Base-by-base conservation (phyloP, 2,888 invertebrate species). In the Thymelicus sylvestris region DNA sequence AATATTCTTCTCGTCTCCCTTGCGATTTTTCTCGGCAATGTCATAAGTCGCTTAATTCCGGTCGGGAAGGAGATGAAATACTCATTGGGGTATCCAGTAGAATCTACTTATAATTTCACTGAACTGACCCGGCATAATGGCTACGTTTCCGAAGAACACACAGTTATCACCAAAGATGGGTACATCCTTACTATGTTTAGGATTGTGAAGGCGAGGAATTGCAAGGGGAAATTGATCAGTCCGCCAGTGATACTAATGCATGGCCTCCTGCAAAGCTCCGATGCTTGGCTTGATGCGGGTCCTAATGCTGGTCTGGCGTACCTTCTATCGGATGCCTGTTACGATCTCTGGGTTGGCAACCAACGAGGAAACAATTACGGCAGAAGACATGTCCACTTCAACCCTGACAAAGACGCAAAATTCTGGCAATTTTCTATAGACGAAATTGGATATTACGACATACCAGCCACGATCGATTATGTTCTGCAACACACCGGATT, bases 401-500 rank as follows among this genome's bases (percentile, higher is more conserved):
- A 88, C 74, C 79, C 91, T 15, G 81, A 71, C 7, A 78, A 61
- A 71, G 89, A 92, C 66, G 64, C 74, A 15, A 82, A 85, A 65
- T 96, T 94, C 74, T 95, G 95, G 94, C 78, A 81, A 55, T 79
- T 84, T 66, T 69, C 80, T 8, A 96, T 96, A 91, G 96, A 98
- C 80, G 96, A 97, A 81, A 97, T 97, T 81, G 97, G 96, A 0
- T 82, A 89, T 31, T 95, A 94, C 77, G 98, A 98, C 83, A 79
- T 98, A 0, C 97, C 98, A 1, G 96, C 97, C 0, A 83, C 84
- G 52, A 80, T 90, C 0, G 89, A 91, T 65, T 86, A 87, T 57
- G 83, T 91, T 1, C 71, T 91, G 7, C 73, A 82, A 0, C 73
- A 82, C 6, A 89, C 91, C 0, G 76, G 77, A 2, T 73, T 75